Conservation (phyloP, 2,888 invertebrate genomes). For the Colostygia pectinataria region DNA sequence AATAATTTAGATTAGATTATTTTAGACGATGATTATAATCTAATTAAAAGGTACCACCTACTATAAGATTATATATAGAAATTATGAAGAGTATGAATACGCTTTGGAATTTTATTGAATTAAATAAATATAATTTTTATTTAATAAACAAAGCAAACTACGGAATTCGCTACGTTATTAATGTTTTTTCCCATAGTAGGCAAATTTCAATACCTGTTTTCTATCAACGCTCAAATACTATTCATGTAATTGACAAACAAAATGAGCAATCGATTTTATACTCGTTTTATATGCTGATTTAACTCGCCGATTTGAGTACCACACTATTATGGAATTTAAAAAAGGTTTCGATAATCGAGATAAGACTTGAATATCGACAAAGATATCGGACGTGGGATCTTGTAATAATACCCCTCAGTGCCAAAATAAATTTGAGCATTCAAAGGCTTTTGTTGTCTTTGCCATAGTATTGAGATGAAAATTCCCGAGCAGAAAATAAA, state of each 20-base stretch:
- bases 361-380: constrained; percentile 44
- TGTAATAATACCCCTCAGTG: constrained; percentile 56
- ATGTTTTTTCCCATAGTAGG: no score
- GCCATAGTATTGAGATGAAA: constrained; percentile 26
- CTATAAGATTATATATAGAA: no score
- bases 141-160: no score
- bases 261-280: constrained; percentile 23
- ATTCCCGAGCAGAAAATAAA: not conserved
- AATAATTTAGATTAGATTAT: no score
- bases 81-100: no score
- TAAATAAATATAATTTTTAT: no score
- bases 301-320: constrained; percentile 20
- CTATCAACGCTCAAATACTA: not conserved
- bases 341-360: constrained; percentile 37
- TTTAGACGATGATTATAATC: no score
- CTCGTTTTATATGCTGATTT: constrained; percentile 15
- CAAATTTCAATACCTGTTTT: no score
- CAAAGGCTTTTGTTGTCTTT: constrained; percentile 38
- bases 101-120: no score
- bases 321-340: constrained; percentile 29
- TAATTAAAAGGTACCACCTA: no score
- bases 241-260: constrained; percentile 12
- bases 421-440: constrained; percentile 55
- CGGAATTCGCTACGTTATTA: no score
- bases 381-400: constrained; percentile 46